Base-by-base conservation (phyloP, 2,888 invertebrate species). In the Lithophane semibrunnea region DNA sequence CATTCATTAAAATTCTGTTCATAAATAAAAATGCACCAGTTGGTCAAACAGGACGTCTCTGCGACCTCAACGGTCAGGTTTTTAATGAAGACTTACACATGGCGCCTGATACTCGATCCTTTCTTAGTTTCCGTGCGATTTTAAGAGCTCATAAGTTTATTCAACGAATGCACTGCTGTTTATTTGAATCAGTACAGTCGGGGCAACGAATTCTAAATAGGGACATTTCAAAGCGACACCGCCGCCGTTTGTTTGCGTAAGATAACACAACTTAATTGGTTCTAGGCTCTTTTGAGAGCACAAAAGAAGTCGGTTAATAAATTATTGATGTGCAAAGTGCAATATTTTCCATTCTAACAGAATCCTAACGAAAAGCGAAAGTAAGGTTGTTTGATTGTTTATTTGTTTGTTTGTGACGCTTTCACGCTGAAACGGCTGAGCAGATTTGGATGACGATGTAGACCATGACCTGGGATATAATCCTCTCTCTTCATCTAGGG, bases 121-220 rank as follows among this genome's bases (percentile, higher is more conserved):
- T 60, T 68, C 82, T 54, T 64, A 21, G 64, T 82, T 68, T 60
- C 18, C 12, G 0, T 10, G 2, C 10, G 1, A 77, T 56, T 52
- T 58, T 42, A 67, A 42, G 4, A 60, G 64, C 58, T 77, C 82
- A n/a, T 82, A 68, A 77, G 54, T 82, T 72, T 21, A 82, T 82
- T 72, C 47, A 72, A 68, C 9, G 12, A 67, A 81, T 81, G 60
- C 56, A 21, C 18, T 44, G 42, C 66, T 29, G 52, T 60, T 63
- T 16, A 44, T 75, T 65, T 47, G 8, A 54, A 79, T 73, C 73
- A 79, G 58, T 65, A 13, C 29, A 65, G 37, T 73, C 52, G 49
- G 63, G n/a, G 13, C 42, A 49, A 64, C 9, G 42, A 52, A 49
- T 78, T 79, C 73, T 83, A 80, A 74, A 56, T 83, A 79, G 74